These are phyloP conservation scores for Plecturocebus donacophilus DNA, from an alignment of 2,113 vertebrate genomes.

Conservation along the genomic window DNA sequence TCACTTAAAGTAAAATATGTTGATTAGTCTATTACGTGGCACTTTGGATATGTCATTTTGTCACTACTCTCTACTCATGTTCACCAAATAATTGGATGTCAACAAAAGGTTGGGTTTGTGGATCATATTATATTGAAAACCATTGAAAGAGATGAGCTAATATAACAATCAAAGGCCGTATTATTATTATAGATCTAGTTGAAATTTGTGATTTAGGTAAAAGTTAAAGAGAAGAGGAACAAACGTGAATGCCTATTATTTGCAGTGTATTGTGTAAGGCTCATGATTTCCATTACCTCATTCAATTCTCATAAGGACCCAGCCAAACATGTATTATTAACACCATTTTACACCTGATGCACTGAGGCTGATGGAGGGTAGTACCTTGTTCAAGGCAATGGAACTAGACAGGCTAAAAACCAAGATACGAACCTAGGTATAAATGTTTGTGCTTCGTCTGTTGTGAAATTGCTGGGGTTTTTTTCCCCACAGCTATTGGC, in stretches of 20 bases:
- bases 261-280: background rate
- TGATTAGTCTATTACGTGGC: background rate
- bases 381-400: background rate
- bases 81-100: background rate
- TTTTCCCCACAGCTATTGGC: background rate
- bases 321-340: background rate
- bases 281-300: background rate
- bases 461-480: background rate
- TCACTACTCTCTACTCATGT: background rate
- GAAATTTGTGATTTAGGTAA: background rate
- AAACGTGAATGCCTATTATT: background rate
- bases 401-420: background rate
- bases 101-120: background rate
- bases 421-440: background rate
- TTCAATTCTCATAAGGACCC: background rate
- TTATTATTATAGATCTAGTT: background rate
- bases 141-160: background rate
- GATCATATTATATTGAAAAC: background rate
- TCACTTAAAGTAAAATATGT: background rate
- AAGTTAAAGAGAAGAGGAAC: background rate
- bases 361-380: background rate
- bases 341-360: background rate
- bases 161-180: background rate
- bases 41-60: background rate
- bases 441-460: background rate